A percentile compares a stretch with the other conserved stretches of the same genome.
These are phyloP conservation scores for Rhagophthalmus giganteus DNA, from an alignment of 2,888 invertebrate genomes.

Conservation along the genomic window DNA sequence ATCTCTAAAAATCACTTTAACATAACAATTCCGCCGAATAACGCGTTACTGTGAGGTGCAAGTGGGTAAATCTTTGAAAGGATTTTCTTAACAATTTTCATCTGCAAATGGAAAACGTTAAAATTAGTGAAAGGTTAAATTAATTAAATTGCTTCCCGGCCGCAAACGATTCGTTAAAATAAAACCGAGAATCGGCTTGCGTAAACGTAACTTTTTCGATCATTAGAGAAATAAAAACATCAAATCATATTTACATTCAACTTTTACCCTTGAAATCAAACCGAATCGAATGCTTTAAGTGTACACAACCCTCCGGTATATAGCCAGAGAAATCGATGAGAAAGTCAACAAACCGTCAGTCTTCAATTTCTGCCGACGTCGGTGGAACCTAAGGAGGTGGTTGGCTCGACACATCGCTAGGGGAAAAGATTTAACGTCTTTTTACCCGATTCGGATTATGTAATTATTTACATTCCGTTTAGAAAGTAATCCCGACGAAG, in stretches of 20 bases:
- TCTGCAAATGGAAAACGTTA: neutral
- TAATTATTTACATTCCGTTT: slow-evolving; percentile 46
- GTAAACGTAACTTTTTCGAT: neutral
- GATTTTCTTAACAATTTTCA: slow-evolving; percentile 3
- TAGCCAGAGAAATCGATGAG: slow-evolving; percentile 31
- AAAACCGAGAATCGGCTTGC: neutral
- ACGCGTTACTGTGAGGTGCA: no score
- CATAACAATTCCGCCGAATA: slow-evolving; percentile 1
- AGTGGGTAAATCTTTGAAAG: slow-evolving; percentile 1
- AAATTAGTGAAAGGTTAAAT: slow-evolving; percentile 6
- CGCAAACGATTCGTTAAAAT: slow-evolving; percentile 7
- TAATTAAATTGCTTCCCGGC: slow-evolving; percentile 6
- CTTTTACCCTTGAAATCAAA: slow-evolving; percentile 20
- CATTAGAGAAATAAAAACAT: slow-evolving; percentile 6
- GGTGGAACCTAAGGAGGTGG: slow-evolving; percentile 22
- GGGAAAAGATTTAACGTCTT: slow-evolving; percentile 36
- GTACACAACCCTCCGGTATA: slow-evolving; percentile 20
- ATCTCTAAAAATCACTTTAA: slow-evolving; percentile 1
- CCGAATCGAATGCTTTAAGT: slow-evolving; percentile 19
- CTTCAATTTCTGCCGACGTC: slow-evolving; percentile 26
- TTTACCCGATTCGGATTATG: slow-evolving; percentile 42
- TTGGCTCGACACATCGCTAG: slow-evolving; percentile 18
- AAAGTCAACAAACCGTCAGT: slow-evolving; percentile 32
- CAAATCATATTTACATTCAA: slow-evolving; percentile 19
- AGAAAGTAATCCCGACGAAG: slow-evolving; percentile 41